Base-by-base conservation (phyloP, 2,113 vertebrate genomes). In the Thalassoma bifasciatum region DNA sequence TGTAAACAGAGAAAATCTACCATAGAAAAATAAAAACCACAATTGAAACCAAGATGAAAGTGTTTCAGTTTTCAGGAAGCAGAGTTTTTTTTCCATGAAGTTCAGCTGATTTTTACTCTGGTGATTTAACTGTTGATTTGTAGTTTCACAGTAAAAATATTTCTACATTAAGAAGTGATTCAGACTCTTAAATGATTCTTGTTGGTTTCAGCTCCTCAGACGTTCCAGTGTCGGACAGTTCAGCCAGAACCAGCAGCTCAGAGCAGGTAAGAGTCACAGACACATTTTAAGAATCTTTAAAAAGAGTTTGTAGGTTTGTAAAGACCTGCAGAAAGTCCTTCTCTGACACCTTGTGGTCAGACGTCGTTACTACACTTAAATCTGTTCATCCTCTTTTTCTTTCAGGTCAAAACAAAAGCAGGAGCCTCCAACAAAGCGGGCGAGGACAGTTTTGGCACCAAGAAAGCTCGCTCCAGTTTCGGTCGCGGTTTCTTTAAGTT, bases 401-500 rank as follows among this genome's bases (percentile, higher is more conserved):
- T 11, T 17, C 16, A 92, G 87, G 47, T n/a, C 12, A 81, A 53
- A 44, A 60, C n/a, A 22, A 79, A 68, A 57, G n/a, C 77, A 12
- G 57, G 66, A 46, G 2, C 91, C 24, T 88, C 92, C 1, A 57
- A 82, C 63, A 94, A 92, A 0, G 34, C 82, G 0, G 93, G 93
- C 9, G 93, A 93, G 12, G 91, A 95, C 12, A 91, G 85, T 23
- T 98, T 98, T 68, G 96, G 97, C 16, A 91, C 92, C 19, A 96
- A 95, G 56, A 98, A 96, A 90, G 91, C 88, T 17, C 94, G 98
- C 11, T 93, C 97, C 8, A 98, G 97, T 0, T 98, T 99, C 53
- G 97, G 98, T 51, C 94, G 98, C 3, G 97, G 97, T 21, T 97
- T 99, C 81, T 97, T 99, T 86, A 98, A 96, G 91, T 92, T 97